A percentile compares a stretch with the other conserved stretches of the same genome.
Conservation (phyloP, 1,140 invertebrate species). For the Glomeris maerens region DNA sequence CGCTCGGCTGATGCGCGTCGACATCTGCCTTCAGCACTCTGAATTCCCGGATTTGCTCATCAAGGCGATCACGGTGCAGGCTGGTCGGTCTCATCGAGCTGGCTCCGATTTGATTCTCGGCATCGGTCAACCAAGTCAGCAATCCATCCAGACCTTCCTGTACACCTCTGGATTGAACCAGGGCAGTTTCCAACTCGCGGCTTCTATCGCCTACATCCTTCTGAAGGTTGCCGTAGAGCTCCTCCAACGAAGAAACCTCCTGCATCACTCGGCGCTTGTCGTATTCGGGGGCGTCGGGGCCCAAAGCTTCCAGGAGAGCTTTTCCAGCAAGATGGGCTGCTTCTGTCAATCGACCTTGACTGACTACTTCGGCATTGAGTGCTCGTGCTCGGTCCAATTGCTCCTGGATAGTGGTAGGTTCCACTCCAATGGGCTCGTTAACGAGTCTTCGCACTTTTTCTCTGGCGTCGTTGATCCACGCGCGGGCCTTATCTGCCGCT, state of each 20-base stretch:
- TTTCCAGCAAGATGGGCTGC: constrained; percentile 55
- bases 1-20: constrained; percentile 64
- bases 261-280: constrained; percentile 63
- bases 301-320: constrained; percentile 54
- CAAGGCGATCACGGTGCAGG: constrained; percentile 69
- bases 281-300: constrained; percentile 58
- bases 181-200: constrained; percentile 65
- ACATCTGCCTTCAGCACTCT: constrained; percentile 65
- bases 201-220: constrained; percentile 60
- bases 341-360: constrained; percentile 69
- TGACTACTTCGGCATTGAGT: constrained; percentile 70
- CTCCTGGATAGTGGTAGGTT: constrained; percentile 71
- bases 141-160: constrained; percentile 79
- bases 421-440: constrained; percentile 65
- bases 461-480: constrained; percentile 69
- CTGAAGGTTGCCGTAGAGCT: constrained; percentile 57
- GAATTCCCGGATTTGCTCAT: constrained; percentile 74
- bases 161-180: constrained; percentile 85
- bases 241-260: constrained; percentile 57
- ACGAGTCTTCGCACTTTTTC: constrained; percentile 56
- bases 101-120: constrained; percentile 56
- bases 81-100: constrained; percentile 60
- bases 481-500: constrained; percentile 60
- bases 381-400: constrained; percentile 70
- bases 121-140: constrained; percentile 64